phyloP scores from a whole-genome alignment of 2,797 vertebrate species.

The Zenarchopterus dispar region DNA sequence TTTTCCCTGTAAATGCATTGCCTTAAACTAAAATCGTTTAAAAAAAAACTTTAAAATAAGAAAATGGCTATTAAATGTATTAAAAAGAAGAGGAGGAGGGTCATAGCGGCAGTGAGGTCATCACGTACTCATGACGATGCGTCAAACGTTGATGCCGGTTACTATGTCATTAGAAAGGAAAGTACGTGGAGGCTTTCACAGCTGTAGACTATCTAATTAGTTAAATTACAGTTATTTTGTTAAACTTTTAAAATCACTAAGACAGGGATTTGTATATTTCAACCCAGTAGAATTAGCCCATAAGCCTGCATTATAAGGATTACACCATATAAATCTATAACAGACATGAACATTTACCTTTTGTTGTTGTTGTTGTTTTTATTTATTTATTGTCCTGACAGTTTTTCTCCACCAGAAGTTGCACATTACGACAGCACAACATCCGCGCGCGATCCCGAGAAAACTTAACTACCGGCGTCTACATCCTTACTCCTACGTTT shows the following conservation, averaged over 20 bases:
- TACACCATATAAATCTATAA: too few relatives aligned
- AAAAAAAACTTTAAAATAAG: neutral
- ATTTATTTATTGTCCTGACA: too few relatives aligned
- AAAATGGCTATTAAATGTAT: neutral
- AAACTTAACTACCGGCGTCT: slow-evolving; percentile 37
- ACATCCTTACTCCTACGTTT: neutral
- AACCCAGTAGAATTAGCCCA: too few relatives aligned
- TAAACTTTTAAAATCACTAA: neutral
- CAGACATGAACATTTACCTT: too few relatives aligned
- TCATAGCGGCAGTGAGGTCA: slow-evolving; percentile 50
- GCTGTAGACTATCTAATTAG: neutral
- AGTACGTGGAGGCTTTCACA: neutral
- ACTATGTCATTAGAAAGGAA: slow-evolving; percentile 7
- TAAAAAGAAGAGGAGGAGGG: neutral
- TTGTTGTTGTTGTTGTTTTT: too few relatives aligned
- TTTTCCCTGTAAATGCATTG: too few relatives aligned
- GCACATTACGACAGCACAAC: neutral
- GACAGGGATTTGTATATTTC: too few relatives aligned
- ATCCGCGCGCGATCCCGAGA: slow-evolving; percentile 32
- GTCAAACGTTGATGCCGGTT: slow-evolving; percentile 26
- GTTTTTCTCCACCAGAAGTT: too few relatives aligned
- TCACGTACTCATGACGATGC: slow-evolving; percentile 38
- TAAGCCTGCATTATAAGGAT: too few relatives aligned
- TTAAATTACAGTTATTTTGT: neutral
- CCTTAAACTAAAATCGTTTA: too few relatives aligned